Percentiles rank a stretch among this genome's conserved stretches.
phyloP scores from a whole-genome alignment of 2,113 vertebrate genomes.

The Romanogobio albipinnatus region DNA sequence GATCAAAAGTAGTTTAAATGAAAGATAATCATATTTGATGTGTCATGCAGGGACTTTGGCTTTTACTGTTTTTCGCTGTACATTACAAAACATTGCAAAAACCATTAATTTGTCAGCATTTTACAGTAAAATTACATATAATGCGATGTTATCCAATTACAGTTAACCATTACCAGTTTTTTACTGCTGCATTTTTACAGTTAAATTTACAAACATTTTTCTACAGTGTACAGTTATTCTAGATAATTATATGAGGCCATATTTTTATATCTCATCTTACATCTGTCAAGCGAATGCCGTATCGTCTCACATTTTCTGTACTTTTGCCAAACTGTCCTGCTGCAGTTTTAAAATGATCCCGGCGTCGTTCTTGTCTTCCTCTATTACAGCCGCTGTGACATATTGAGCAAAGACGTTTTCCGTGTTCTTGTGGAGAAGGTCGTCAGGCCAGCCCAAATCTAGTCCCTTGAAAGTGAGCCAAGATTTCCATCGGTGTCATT shows the following conservation, averaged over 20 bases:
- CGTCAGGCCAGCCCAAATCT: constrained; percentile 73
- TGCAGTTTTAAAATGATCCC: constrained; percentile 32
- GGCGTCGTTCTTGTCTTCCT: constrained; percentile 61
- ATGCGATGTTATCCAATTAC: neutral
- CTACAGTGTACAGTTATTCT: neutral
- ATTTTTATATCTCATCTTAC: neutral
- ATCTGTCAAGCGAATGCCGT: neutral
- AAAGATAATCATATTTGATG: neutral
- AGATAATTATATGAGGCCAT: neutral
- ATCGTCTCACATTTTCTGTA: constrained; percentile 22
- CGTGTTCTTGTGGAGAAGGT: constrained; percentile 73
- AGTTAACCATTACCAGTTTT: too few relatives aligned
- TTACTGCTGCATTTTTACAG: neutral
- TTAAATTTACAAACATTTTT: neutral
- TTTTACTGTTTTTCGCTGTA: neutral
- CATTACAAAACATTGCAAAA: neutral
- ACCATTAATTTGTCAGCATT: neutral
- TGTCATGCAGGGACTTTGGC: neutral
- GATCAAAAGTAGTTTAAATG: neutral
- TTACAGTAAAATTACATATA: neutral
- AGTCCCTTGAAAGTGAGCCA: constrained; percentile 77
- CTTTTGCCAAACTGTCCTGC: neutral
- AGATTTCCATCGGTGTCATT: constrained; percentile 75
- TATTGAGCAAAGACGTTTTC: constrained; percentile 73
- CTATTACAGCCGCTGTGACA: constrained; percentile 66